Percentiles rank a stretch among this genome's conserved stretches.
Evolutionary conservation across 2,797 vertebrate genomes (phyloP).

Genomic region (Coluber constrictor): DNA sequence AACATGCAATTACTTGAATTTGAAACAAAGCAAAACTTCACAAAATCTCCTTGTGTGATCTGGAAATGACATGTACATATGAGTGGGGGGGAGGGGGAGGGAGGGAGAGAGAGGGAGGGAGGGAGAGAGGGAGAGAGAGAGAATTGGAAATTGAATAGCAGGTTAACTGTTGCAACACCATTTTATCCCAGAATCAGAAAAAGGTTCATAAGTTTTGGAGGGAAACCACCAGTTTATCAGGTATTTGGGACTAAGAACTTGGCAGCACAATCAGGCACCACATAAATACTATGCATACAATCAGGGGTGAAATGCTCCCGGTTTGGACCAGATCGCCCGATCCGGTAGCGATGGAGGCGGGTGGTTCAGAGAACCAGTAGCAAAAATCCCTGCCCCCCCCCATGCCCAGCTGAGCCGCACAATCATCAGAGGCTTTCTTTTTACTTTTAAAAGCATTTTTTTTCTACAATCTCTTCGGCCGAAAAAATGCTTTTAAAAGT

Average conservation of each 20-base stretch:
- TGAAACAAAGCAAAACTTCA: neutral
- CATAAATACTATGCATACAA: neutral
- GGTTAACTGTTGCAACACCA: neutral
- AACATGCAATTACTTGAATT: slow-evolving; percentile 16
- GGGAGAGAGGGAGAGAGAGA: no score
- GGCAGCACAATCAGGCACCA: neutral
- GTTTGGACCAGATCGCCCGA: no score
- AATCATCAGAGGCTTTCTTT: no score
- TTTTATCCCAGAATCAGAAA: neutral
- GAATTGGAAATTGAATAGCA: slow-evolving; percentile 11
- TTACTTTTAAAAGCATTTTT: no score
- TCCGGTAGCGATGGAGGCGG: no score
- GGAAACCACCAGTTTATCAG: neutral
- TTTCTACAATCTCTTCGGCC: no score
- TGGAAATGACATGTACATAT: slow-evolving; percentile 9
- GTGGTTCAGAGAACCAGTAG: no score
- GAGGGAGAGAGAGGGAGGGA: rapidly evolving
- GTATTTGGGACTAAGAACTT: neutral
- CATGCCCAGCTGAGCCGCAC: no score
- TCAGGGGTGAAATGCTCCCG: neutral
- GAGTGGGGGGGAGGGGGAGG: no score
- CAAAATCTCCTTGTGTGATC: neutral
- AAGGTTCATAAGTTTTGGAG: slow-evolving; percentile 2
- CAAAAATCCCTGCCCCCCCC: no score
- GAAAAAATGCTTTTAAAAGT: no score